Percentiles rank a stretch among this genome's conserved stretches.
These are phyloP conservation scores for Ophraella communa DNA, from an alignment of 2,888 invertebrate genomes.

Conservation along the genomic window DNA sequence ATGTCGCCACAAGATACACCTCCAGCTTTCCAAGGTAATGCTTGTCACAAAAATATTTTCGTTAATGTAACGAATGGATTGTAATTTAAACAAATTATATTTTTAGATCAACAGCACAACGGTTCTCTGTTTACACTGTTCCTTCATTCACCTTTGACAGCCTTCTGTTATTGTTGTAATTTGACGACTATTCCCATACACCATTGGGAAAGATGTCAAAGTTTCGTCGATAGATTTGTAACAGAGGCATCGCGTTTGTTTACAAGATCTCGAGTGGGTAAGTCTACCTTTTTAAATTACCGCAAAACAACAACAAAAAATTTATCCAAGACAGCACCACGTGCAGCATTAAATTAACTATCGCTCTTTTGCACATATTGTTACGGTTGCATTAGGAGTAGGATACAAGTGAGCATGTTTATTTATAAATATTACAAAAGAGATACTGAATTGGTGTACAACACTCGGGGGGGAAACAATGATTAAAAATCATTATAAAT, in stretches of 20 bases:
- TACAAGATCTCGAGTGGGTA: conserved; percentile 81
- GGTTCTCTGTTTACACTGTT: conserved; percentile 95
- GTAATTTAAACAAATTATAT: not conserved
- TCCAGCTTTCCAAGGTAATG: conserved; percentile 77
- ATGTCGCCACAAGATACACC: conserved; percentile 94
- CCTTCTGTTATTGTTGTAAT: conserved; percentile 90
- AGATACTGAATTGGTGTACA: too few species aligned
- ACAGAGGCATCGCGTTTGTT: conserved; percentile 86
- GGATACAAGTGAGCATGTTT: too few species aligned
- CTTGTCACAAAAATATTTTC: not conserved
- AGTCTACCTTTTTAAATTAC: too few species aligned
- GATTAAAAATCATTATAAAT: too few species aligned
- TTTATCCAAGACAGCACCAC: too few species aligned
- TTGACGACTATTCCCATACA: conserved; percentile 83
- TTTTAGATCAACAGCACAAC: conserved; percentile 79
- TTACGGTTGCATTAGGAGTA: too few species aligned
- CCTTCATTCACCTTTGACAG: conserved; percentile 91
- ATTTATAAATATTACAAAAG: too few species aligned
- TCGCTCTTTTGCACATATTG: too few species aligned
- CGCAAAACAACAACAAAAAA: too few species aligned
- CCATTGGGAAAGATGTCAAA: conserved; percentile 90
- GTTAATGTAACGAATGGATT: not conserved
- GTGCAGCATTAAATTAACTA: too few species aligned
- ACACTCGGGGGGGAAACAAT: too few species aligned
- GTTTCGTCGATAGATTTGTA: conserved; percentile 87